Evolutionary conservation across 2,797 vertebrate species (phyloP).

Genomic region (Lepilemur septentrionalis): DNA sequence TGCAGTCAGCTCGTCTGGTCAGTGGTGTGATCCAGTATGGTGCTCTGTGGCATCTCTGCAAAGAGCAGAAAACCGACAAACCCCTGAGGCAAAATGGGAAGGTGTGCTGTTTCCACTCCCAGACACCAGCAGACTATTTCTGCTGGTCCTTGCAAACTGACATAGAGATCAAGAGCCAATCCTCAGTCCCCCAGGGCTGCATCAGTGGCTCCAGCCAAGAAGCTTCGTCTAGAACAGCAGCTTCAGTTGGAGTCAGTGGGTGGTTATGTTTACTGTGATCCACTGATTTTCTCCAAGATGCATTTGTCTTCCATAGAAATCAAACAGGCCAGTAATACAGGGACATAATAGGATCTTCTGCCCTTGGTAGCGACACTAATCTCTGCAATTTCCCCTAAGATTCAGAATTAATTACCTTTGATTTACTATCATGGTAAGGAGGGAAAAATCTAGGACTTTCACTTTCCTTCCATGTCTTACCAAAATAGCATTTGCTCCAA

Average conservation of each 20-base stretch:
- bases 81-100: background rate
- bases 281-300: background rate
- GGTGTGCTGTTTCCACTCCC: background rate
- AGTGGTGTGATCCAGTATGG: rapidly evolving
- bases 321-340: background rate
- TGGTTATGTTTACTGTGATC: background rate
- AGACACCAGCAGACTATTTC: background rate
- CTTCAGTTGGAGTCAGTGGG: background rate
- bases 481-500: background rate
- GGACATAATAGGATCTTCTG: background rate
- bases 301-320: background rate
- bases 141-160: background rate
- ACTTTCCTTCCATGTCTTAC: background rate
- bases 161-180: background rate
- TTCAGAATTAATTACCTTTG: background rate
- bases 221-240: background rate
- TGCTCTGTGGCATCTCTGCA: background rate
- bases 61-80: background rate
- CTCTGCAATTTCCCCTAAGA: background rate
- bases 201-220: background rate
- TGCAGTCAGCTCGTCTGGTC: background rate
- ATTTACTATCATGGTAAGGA: background rate
- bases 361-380: background rate
- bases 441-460: background rate
- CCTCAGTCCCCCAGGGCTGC: background rate